These are phyloP conservation scores for Apodemus sylvaticus DNA, from an alignment of 2,113 vertebrate species.

Conservation along the genomic window DNA sequence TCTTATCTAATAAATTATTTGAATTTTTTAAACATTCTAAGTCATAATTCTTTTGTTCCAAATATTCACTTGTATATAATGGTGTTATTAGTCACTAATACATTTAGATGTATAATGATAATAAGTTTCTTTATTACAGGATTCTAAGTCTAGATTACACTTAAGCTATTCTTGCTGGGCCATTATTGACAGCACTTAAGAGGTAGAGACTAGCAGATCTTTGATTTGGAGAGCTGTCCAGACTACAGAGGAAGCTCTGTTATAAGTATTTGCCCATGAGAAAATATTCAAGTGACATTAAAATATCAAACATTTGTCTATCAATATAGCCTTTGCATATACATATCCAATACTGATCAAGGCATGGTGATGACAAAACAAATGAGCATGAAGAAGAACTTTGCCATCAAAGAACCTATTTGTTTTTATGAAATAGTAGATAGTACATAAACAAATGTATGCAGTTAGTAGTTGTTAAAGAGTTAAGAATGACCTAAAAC, in stretches of 20 bases:
- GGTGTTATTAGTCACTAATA: neutral
- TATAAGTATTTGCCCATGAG: neutral
- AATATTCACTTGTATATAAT: slow-evolving; percentile 20
- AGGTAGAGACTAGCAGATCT: neutral
- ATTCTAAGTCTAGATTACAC: neutral
- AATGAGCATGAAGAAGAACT: neutral
- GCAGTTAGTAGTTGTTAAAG: too few species aligned
- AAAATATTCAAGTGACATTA: neutral
- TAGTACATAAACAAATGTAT: neutral
- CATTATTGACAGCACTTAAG: too few species aligned
- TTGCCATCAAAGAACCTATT: neutral
- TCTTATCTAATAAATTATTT: neutral
- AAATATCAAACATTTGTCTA: neutral
- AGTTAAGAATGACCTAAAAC: neutral
- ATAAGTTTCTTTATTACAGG: neutral
- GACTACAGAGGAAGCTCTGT: neutral
- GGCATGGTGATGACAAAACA: neutral
- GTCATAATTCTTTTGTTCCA: neutral
- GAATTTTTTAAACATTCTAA: neutral
- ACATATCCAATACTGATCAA: neutral
- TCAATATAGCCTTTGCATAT: neutral
- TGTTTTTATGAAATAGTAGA: neutral
- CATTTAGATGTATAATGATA: neutral
- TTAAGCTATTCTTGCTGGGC: neutral
- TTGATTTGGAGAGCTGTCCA: neutral